Conservation (phyloP, 2,888 invertebrate species). For the Trichacis sp. region DNA sequence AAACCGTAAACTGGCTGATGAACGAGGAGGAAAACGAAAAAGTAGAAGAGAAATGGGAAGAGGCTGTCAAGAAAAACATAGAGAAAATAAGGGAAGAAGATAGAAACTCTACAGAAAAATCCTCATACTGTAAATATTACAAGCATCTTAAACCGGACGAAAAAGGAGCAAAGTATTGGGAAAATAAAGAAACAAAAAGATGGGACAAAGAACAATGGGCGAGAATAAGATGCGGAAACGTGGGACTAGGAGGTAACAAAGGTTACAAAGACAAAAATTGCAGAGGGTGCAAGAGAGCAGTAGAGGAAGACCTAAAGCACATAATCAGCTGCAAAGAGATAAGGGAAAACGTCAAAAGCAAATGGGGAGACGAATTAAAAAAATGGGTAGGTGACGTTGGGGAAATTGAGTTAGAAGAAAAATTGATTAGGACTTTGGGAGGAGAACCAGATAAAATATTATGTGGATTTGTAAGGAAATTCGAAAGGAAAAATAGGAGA, state of each 20-base stretch:
- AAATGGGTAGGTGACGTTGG: background rate
- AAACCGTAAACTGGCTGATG: too few species aligned
- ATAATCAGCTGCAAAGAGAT: background rate
- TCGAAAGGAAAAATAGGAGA: too few species aligned
- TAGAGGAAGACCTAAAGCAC: too few species aligned
- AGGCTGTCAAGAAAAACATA: too few species aligned
- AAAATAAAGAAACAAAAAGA: background rate
- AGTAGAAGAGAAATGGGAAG: too few species aligned
- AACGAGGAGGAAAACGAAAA: too few species aligned
- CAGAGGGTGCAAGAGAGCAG: background rate
- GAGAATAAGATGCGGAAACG: constrained; percentile 7
- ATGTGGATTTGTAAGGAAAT: background rate
- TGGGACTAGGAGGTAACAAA: background rate
- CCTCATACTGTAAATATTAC: background rate
- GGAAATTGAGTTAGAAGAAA: background rate
- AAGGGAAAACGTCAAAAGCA: background rate
- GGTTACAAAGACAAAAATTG: constrained; percentile 1
- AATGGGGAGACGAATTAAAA: background rate
- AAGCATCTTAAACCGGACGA: background rate
- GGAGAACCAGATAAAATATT: background rate
- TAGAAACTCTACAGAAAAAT: background rate
- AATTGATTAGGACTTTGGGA: background rate
- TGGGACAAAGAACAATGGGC: constrained; percentile 5
- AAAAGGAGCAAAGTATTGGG: background rate
- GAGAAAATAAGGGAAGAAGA: background rate